A percentile compares a stretch with the other conserved stretches of the same genome.
These are phyloP conservation scores for Brachynemurus nebulosus DNA, from an alignment of 2,888 invertebrate species.

Conservation along the genomic window DNA sequence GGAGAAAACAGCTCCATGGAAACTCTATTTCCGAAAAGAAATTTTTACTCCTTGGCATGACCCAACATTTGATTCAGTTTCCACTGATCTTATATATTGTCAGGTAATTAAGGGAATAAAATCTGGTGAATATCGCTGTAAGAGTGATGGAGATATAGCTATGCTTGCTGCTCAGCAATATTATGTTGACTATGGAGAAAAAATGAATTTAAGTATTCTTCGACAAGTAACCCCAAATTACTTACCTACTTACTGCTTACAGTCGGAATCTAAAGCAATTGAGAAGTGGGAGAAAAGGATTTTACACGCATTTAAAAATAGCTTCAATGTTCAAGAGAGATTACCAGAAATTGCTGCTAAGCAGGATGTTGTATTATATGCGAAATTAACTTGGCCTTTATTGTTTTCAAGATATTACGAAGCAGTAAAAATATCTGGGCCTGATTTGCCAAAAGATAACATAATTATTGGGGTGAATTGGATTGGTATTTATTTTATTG, in stretches of 20 bases:
- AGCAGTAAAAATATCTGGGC: constrained; percentile 63
- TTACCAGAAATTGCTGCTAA: constrained; percentile 57
- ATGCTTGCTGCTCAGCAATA: constrained; percentile 84
- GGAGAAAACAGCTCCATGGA: constrained; percentile 79
- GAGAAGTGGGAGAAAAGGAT: constrained; percentile 61
- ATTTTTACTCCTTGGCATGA: constrained; percentile 90
- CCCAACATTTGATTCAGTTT: constrained; percentile 61
- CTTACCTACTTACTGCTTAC: constrained; percentile 62
- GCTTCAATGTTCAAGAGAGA: constrained; percentile 55
- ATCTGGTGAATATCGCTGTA: constrained; percentile 82
- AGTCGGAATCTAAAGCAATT: constrained; percentile 28
- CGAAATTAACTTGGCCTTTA: constrained; percentile 87
- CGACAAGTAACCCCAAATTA: constrained; percentile 61
- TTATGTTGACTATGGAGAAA: constrained; percentile 65
- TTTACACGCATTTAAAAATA: constrained; percentile 53
- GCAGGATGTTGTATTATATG: constrained; percentile 82
- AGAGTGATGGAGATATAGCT: constrained; percentile 70
- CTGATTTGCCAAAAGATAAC: constrained; percentile 49
- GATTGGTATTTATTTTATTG: constrained; percentile 84
- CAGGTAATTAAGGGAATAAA: constrained; percentile 80
- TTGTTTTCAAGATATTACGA: constrained; percentile 91
- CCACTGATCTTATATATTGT: constrained; percentile 80
- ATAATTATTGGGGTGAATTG: constrained; percentile 89
- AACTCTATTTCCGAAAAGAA: constrained; percentile 75
- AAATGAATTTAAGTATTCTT: constrained; percentile 52